Base-by-base conservation (phyloP, 92 coral and sea anemone species). In the Diadumene lineata region DNA sequence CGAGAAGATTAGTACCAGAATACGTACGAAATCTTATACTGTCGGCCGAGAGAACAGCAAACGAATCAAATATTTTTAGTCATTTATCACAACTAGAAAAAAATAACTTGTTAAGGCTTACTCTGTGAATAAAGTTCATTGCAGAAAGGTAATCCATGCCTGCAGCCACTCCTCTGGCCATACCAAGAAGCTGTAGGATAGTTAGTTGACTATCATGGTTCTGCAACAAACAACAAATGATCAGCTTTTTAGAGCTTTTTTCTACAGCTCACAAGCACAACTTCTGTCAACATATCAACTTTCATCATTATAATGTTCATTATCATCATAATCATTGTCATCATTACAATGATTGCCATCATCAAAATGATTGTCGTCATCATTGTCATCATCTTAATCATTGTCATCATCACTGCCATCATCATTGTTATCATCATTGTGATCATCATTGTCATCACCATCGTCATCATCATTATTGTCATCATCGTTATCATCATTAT, bases 141-240 rank as follows among this genome's bases (percentile, higher is more conserved):
- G 87, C 85, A 17, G 99, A 88, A 34, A 96, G 80, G 57, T 92
- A 96, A 33, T 76, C 84, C 99, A 96, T 96, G n/a, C 99, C 99
- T 4, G 99, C 85, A 0, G 96, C 86, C 64, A 96, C 93, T 18
- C 99, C 99, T 44, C 97, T 80, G 25, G 96, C 88, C 90, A 96
- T 92, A 7, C 90, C 93, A 31, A 94, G 69, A 17, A 94, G 85
- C 85, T 94, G 94, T 16, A 88, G 81, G 1, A 77, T 69, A 19
- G 97, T 84, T 31, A 96, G 78, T 53, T 81, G 77, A 24, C 89
- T 96, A 32, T 92, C 89, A 28, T 92, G 84, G 3, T 63, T 70
- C 99, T 96, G n/a, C 31, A 8, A 0, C 43, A 62, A 32, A 82
- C 65, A 43, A 15, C 3, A 9, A 3, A 3, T 53, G 24, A 53